phyloP scores from a whole-genome alignment of 2,113 vertebrate genomes.

The Sinocyclocheilus anshuiensis region DNA sequence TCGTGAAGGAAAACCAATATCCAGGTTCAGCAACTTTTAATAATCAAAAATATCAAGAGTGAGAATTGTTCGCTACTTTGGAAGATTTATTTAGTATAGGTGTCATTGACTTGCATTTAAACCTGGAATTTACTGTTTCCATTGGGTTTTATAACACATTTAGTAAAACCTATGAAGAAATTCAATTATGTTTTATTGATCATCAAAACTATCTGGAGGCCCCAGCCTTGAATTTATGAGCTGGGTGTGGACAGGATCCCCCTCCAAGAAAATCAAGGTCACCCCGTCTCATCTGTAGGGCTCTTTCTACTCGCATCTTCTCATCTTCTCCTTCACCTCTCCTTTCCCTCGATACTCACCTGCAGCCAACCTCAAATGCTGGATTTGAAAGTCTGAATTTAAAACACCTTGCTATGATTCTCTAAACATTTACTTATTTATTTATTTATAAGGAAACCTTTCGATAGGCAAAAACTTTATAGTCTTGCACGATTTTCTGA shows the following conservation, averaged over 20 bases:
- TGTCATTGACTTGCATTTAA: slow-evolving; percentile 47
- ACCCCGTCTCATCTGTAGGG: slow-evolving; percentile 32
- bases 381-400: slow-evolving; percentile 1
- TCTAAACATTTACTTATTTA: no score
- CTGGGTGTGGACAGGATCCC: slow-evolving; percentile 23
- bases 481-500: neutral
- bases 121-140: slow-evolving; percentile 52
- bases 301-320: neutral
- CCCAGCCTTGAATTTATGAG: slow-evolving; percentile 57
- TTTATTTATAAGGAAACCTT: no score
- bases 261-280: slow-evolving; percentile 57
- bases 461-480: no score
- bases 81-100: slow-evolving; percentile 50
- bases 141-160: slow-evolving; percentile 52
- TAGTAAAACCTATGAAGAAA: slow-evolving; percentile 60
- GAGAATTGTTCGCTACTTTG: slow-evolving; percentile 1
- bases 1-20: slow-evolving; percentile 1
- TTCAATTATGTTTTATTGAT: slow-evolving; percentile 66
- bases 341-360: neutral
- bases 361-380: neutral
- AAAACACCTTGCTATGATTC: neutral
- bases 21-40: slow-evolving; percentile 27
- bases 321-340: neutral
- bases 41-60: neutral
- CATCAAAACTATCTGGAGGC: slow-evolving; percentile 54